Evolutionary conservation across 2,888 invertebrate species (phyloP).

Genomic region (Tanytarsus gracilentus): DNA sequence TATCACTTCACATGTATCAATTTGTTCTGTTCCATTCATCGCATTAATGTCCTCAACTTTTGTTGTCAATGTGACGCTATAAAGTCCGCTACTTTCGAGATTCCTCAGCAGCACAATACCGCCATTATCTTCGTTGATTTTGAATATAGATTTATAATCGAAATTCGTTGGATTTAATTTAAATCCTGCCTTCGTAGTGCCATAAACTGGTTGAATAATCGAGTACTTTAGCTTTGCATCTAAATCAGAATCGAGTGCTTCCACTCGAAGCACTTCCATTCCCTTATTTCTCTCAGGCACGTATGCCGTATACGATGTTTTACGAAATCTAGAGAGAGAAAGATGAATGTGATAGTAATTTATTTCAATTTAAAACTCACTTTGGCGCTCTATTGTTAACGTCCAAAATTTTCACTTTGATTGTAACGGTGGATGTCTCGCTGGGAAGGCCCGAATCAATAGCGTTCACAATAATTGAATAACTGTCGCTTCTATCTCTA

Average conservation of each 20-base stretch:
- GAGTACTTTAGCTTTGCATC: slow-evolving; percentile 60
- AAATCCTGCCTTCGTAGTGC: slow-evolving; percentile 66
- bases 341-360: background rate
- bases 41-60: slow-evolving; percentile 64
- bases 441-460: slow-evolving; percentile 65
- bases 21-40: slow-evolving; percentile 54
- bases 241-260: slow-evolving; percentile 62
- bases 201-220: slow-evolving; percentile 57
- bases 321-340: background rate
- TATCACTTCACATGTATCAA: slow-evolving; percentile 59
- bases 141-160: slow-evolving; percentile 57
- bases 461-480: slow-evolving; percentile 63
- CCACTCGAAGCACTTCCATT: slow-evolving; percentile 53
- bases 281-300: slow-evolving; percentile 60
- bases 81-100: slow-evolving; percentile 15
- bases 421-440: slow-evolving; percentile 69
- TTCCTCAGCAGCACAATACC: slow-evolving; percentile 44
- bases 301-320: slow-evolving; percentile 52
- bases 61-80: slow-evolving; percentile 56
- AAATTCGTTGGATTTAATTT: slow-evolving; percentile 54
- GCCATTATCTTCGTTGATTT: slow-evolving; percentile 60
- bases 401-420: slow-evolving; percentile 61
- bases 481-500: slow-evolving; percentile 56
- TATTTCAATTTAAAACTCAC: slow-evolving; percentile 14
- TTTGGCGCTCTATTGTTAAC: slow-evolving; percentile 75